Evolutionary conservation across 2,797 vertebrate species (phyloP).

Genomic region (Poeciliopsis presidionis): DNA sequence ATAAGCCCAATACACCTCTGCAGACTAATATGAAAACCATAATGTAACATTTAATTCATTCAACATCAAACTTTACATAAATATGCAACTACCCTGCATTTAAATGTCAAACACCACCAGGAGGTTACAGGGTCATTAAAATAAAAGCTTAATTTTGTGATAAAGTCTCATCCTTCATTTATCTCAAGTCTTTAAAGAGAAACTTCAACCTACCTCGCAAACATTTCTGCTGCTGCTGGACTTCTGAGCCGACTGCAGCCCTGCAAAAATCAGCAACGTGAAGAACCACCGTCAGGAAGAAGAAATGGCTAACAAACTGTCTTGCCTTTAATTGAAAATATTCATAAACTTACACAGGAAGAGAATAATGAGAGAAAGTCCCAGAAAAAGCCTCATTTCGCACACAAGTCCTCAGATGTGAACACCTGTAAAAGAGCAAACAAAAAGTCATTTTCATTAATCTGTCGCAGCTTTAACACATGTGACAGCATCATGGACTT

Average conservation of each 20-base stretch:
- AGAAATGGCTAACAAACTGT: not conserved
- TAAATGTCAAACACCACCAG: not conserved
- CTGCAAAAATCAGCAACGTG: conserved; percentile 40
- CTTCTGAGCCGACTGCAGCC: conserved; percentile 57
- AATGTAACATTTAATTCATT: not conserved
- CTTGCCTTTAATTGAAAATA: not conserved
- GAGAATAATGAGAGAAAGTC: conserved; percentile 53
- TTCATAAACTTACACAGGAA: conserved; percentile 65
- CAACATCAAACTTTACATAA: not conserved
- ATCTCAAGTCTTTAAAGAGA: not conserved
- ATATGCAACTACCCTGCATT: not conserved
- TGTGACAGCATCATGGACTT: not conserved
- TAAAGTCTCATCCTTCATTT: not conserved
- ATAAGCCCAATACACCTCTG: not conserved
- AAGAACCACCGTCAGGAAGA: conserved; percentile 9
- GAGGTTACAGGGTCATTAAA: not conserved
- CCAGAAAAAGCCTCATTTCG: conserved; percentile 67
- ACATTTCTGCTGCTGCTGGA: conserved; percentile 27
- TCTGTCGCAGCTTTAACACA: conserved; percentile 1
- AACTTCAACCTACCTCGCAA: conserved; percentile 54
- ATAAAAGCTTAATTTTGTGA: not conserved
- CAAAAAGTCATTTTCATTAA: conserved; percentile 7
- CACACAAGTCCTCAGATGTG: not conserved
- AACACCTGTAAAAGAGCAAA: conserved; percentile 27
- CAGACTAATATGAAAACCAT: not conserved